phyloP scores from a whole-genome alignment of 2,797 vertebrate genomes.

The Sebastes oblongus region DNA sequence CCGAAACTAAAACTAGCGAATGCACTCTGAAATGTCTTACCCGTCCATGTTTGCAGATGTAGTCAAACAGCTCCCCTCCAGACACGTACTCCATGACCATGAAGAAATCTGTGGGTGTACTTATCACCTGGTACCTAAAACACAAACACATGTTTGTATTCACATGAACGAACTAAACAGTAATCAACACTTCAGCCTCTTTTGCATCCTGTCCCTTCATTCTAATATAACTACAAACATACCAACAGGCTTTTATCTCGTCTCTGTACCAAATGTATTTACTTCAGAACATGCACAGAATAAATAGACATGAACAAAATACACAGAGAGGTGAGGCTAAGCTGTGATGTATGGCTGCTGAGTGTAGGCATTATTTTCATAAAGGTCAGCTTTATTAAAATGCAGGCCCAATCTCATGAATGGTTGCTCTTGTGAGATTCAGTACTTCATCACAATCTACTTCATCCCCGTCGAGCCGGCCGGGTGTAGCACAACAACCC shows the following conservation, averaged over 20 bases:
- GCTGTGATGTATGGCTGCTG: slow-evolving; percentile 14
- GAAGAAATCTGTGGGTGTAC: slow-evolving; percentile 98
- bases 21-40: slow-evolving; percentile 76
- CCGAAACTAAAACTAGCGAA: neutral
- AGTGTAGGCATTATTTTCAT: slow-evolving; percentile 25
- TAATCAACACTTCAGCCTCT: neutral
- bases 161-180: neutral
- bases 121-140: slow-evolving; percentile 97
- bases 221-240: neutral
- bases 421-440: slow-evolving; percentile 35
- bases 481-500: neutral
- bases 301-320: slow-evolving; percentile 1
- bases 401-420: slow-evolving; percentile 30
- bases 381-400: slow-evolving; percentile 54
- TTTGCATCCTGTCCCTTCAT: neutral
- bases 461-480: slow-evolving; percentile 1
- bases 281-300: neutral
- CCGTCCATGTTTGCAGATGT: slow-evolving; percentile 97
- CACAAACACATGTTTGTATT: slow-evolving; percentile 25
- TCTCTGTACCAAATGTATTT: neutral
- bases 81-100: slow-evolving; percentile 99
- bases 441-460: slow-evolving; percentile 44
- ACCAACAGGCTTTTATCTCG: neutral
- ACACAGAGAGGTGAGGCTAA: neutral
- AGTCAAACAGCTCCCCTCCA: slow-evolving; percentile 97